phyloP scores from a whole-genome alignment of 2,113 vertebrate species.

The Erythrolamprus reginae region DNA sequence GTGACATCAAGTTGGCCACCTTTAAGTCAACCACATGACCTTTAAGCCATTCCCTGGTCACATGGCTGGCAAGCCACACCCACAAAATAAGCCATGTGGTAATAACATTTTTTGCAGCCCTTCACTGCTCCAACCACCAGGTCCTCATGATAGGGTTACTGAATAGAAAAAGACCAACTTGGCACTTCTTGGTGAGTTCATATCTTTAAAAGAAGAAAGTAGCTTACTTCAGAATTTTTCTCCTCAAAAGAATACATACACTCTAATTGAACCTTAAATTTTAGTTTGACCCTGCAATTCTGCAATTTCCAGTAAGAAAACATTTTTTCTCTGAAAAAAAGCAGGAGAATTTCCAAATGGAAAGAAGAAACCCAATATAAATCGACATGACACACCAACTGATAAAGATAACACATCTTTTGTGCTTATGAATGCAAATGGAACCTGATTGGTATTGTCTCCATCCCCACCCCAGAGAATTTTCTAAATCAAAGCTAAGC shows the following conservation, averaged over 20 bases:
- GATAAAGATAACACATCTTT: constrained; percentile 13
- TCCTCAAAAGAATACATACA: neutral
- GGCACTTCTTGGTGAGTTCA: too few relatives aligned
- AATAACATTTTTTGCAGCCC: too few relatives aligned
- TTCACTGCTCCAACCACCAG: too few relatives aligned
- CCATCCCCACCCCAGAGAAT: neutral
- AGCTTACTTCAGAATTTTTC: constrained; percentile 8
- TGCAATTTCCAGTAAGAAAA: neutral
- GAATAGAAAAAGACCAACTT: too few relatives aligned
- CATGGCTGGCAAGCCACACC: too few relatives aligned
- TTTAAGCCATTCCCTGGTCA: too few relatives aligned
- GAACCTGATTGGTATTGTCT: neutral
- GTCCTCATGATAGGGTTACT: too few relatives aligned
- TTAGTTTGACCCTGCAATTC: neutral
- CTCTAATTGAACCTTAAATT: constrained; percentile 16
- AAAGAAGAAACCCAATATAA: neutral
- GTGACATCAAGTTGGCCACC: too few relatives aligned
- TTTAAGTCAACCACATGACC: too few relatives aligned
- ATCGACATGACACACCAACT: neutral
- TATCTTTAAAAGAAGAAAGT: too few relatives aligned
- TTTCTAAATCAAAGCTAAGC: constrained; percentile 12
- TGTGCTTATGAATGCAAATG: constrained; percentile 7
- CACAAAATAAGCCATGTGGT: too few relatives aligned
- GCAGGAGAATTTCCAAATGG: neutral
- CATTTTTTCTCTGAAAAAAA: constrained; percentile 1